A percentile compares a stretch with the other conserved stretches of the same genome.
phyloP scores from a whole-genome alignment of 2,888 invertebrate species.

The Petrolisthes manimaculis region DNA sequence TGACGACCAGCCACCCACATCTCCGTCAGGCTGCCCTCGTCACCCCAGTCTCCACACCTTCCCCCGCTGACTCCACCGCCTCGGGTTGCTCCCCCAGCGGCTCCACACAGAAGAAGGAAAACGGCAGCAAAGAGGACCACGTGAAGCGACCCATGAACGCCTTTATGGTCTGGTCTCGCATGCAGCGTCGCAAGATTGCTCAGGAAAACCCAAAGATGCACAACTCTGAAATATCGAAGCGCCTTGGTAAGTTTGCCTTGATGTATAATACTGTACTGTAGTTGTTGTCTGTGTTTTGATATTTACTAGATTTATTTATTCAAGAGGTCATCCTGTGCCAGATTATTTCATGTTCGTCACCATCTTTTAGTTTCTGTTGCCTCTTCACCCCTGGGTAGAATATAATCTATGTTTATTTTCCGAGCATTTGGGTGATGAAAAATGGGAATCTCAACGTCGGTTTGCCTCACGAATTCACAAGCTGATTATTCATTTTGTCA shows the following conservation, averaged over 20 bases:
- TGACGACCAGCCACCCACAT: constrained; percentile 49
- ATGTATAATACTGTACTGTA: neutral
- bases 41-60: constrained; percentile 64
- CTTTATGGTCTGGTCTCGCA: constrained; percentile 96
- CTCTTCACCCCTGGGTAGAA: too few relatives aligned
- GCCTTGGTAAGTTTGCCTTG: constrained; percentile 70
- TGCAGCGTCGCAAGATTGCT: constrained; percentile 91
- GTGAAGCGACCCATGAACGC: constrained; percentile 98
- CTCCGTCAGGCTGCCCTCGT: constrained; percentile 58
- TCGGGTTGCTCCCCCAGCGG: constrained; percentile 57
- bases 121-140: constrained; percentile 74
- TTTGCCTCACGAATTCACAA: too few relatives aligned
- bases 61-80: constrained; percentile 62
- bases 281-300: neutral
- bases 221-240: constrained; percentile 86
- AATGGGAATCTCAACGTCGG: too few relatives aligned
- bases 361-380: too few relatives aligned
- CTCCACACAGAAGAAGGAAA: constrained; percentile 69
- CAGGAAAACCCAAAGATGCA: constrained; percentile 86
- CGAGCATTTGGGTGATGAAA: too few relatives aligned
- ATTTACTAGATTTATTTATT: neutral
- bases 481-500: too few relatives aligned
- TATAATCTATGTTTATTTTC: too few relatives aligned
- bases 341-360: neutral
- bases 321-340: neutral